These are phyloP conservation scores for Muschampia plurimacula DNA, from an alignment of 2,888 invertebrate species.

Conservation along the genomic window DNA sequence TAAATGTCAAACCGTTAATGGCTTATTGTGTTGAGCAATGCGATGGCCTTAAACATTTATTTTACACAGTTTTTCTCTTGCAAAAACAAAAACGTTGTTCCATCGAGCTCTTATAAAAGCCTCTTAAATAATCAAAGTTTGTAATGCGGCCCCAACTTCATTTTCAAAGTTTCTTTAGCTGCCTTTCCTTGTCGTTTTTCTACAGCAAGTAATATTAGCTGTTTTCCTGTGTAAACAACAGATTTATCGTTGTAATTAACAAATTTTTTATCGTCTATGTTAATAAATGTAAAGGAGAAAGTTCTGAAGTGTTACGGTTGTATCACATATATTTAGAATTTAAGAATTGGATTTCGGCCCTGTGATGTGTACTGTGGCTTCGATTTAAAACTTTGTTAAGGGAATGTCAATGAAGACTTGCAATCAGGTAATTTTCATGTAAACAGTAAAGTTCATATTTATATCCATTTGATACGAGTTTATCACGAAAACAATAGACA, in stretches of 20 bases:
- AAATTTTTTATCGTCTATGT: background rate
- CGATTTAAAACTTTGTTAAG: no score
- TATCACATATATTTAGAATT: no score
- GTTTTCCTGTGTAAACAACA: background rate
- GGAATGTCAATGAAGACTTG: no score
- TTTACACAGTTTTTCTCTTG: constrained; percentile 41
- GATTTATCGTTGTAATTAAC: background rate
- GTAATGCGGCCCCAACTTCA: constrained; percentile 40
- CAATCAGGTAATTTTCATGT: no score
- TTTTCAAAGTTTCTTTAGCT: constrained; percentile 15
- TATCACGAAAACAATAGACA: no score
- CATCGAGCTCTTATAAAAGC: constrained; percentile 49
- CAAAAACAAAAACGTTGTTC: constrained; percentile 43
- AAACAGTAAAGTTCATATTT: no score
- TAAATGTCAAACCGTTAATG: constrained; percentile 45
- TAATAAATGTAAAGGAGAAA: no score
- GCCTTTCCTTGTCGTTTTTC: constrained; percentile 20
- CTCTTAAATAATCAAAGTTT: constrained; percentile 58
- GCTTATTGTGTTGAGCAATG: constrained; percentile 36
- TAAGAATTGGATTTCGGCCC: no score
- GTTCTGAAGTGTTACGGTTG: no score
- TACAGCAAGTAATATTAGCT: constrained; percentile 17
- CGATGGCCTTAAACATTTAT: constrained; percentile 36
- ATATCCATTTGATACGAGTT: no score
- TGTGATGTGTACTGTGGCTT: no score